phyloP scores from a whole-genome alignment of 2,888 invertebrate species.

The Bellardia pandia region DNA sequence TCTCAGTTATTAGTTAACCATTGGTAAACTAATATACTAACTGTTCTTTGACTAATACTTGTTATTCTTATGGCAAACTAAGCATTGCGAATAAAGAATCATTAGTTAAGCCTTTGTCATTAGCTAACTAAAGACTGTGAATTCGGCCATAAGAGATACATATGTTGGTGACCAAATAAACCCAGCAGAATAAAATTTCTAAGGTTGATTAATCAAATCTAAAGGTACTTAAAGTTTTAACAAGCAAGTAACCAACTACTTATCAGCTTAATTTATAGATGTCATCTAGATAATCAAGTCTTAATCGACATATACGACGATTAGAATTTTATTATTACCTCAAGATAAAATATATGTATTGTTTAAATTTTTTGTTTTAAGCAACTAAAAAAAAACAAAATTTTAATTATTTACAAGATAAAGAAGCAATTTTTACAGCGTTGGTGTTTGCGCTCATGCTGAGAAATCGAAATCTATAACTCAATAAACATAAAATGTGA shows the following conservation, averaged over 20 bases:
- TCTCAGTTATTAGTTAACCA: no score
- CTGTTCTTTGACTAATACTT: no score
- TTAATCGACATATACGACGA: slow-evolving; percentile 21
- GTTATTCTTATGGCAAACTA: no score
- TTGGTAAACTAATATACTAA: no score
- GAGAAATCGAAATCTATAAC: slow-evolving; percentile 21
- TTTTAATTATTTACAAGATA: neutral
- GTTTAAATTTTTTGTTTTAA: neutral
- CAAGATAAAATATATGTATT: slow-evolving; percentile 24
- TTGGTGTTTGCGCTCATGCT: slow-evolving; percentile 32
- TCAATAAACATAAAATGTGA: slow-evolving; percentile 11
- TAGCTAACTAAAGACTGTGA: no score
- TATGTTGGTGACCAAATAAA: neutral
- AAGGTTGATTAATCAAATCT: neutral
- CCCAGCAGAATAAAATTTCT: neutral
- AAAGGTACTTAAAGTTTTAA: slow-evolving; percentile 1
- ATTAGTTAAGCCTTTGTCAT: no score
- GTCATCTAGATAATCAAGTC: slow-evolving; percentile 13
- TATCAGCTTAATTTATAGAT: slow-evolving; percentile 2
- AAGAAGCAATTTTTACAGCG: neutral
- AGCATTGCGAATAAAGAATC: no score
- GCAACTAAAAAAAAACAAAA: slow-evolving; percentile 1
- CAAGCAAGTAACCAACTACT: neutral
- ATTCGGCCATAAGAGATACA: neutral
- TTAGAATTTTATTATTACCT: slow-evolving; percentile 31